These are phyloP conservation scores for Patagioenas fasciata DNA, from an alignment of 2,113 vertebrate species.

Conservation along the genomic window DNA sequence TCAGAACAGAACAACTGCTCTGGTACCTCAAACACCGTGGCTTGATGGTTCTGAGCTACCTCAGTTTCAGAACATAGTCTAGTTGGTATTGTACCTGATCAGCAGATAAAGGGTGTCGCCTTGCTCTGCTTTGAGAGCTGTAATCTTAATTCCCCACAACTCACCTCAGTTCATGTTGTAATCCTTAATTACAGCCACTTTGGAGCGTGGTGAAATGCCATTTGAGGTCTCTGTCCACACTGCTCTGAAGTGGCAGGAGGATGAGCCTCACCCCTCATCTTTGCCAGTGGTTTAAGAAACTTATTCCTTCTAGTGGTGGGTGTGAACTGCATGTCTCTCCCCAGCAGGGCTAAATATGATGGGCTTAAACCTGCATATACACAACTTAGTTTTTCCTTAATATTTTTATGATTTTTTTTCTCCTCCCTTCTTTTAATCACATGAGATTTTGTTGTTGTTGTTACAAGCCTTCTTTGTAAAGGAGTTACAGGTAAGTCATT, in stretches of 20 bases:
- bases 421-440: neutral
- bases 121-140: neutral
- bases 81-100: neutral
- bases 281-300: neutral
- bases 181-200: neutral
- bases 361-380: neutral
- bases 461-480: neutral
- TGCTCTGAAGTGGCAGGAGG: neutral
- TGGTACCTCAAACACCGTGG: rapidly evolving
- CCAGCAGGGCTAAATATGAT: neutral
- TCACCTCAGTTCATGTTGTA: neutral
- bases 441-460: neutral
- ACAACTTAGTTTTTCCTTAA: neutral
- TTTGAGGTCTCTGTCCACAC: neutral
- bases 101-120: neutral
- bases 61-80: neutral
- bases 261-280: neutral
- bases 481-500: neutral
- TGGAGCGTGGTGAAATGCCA: neutral
- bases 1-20: neutral
- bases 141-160: neutral
- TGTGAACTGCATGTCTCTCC: neutral
- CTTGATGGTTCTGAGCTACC: neutral
- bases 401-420: neutral
- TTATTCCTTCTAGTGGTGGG: neutral